Conservation (phyloP, 2,113 vertebrate genomes). For the Tympanuchus pallidicinctus region DNA sequence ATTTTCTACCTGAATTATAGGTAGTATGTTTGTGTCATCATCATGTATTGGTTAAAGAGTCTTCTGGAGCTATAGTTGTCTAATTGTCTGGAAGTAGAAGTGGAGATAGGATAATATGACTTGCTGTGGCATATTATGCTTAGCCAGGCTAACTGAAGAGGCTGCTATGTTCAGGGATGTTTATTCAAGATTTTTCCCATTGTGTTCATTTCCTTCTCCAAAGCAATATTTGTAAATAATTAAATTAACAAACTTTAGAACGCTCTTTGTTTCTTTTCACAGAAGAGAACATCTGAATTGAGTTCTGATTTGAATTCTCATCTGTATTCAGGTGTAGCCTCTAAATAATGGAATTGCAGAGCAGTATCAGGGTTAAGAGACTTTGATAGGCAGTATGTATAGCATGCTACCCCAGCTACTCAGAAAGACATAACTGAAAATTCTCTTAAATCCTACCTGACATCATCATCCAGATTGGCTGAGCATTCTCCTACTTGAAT, state of each 20-base stretch:
- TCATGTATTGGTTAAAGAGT: not conserved
- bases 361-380: not conserved
- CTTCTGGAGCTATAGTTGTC: not conserved
- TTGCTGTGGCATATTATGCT: not conserved
- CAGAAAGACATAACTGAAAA: not conserved
- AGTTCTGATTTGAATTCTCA: not conserved
- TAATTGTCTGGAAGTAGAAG: conserved; percentile 22
- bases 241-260: not conserved
- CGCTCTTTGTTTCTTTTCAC: not conserved
- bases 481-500: not conserved
- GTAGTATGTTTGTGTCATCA: not conserved
- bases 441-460: not conserved
- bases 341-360: not conserved
- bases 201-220: not conserved
- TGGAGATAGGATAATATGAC: not conserved
- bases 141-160: not conserved
- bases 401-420: not conserved
- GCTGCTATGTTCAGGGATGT: not conserved
- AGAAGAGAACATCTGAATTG: not conserved
- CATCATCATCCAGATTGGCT: not conserved
- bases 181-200: not conserved
- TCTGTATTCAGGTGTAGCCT: not conserved
- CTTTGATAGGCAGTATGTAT: not conserved
- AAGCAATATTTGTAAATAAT: not conserved
- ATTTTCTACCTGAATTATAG: not conserved